A percentile compares a stretch with the other conserved stretches of the same genome.
Evolutionary conservation across 37 sponge, comb jelly and placozoan species (phyloP).

Genomic region (Ianthella basta): DNA sequence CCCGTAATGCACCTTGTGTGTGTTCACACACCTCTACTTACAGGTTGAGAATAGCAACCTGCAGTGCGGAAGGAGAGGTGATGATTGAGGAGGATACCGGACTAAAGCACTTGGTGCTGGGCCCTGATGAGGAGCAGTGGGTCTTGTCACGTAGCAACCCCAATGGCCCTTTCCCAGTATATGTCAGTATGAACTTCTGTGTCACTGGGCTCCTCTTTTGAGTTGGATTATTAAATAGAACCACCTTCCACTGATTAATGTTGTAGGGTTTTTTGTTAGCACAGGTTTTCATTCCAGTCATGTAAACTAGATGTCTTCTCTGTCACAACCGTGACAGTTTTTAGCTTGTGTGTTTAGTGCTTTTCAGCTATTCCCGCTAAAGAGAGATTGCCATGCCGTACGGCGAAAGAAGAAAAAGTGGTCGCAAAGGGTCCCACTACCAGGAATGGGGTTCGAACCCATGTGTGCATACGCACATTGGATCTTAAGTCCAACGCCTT

Average conservation of each 20-base stretch:
- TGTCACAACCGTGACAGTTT: no score
- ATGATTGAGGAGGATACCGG: slow-evolving; percentile 50
- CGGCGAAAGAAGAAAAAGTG: slow-evolving; percentile 44
- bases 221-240: no score
- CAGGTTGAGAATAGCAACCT: slow-evolving; percentile 61
- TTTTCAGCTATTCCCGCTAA: no score
- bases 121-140: slow-evolving; percentile 71
- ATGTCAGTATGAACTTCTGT: slow-evolving; percentile 14
- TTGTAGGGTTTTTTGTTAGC: no score
- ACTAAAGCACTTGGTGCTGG: slow-evolving; percentile 40
- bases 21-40: no score
- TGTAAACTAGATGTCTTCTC: no score
- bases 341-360: no score
- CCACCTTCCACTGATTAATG: no score
- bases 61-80: slow-evolving; percentile 30
- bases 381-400: no score
- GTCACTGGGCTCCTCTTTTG: no score
- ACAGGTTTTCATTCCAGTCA: no score
- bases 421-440: slow-evolving; percentile 85
- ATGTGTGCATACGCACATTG: slow-evolving; percentile 99
- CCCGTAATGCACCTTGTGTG: no score
- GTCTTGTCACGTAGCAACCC: not conserved
- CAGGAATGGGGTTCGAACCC: slow-evolving; percentile 99
- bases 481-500: slow-evolving; percentile 99
- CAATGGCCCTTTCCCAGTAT: not conserved